Base-by-base conservation (phyloP, 2,888 invertebrate species). In the Cerastis rubricosa region DNA sequence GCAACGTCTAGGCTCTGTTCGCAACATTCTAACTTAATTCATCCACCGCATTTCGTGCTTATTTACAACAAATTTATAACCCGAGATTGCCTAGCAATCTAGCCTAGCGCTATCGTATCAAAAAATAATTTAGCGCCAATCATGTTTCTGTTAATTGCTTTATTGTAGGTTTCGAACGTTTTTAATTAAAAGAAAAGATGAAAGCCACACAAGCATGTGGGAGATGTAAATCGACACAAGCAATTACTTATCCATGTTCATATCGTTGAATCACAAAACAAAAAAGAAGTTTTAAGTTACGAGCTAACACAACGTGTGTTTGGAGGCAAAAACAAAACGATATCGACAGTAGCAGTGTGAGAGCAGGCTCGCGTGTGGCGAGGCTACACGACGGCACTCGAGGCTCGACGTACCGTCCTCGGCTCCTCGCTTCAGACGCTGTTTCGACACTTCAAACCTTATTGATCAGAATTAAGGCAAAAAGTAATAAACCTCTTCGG, bases 161-260 rank as follows among this genome's bases (percentile, higher is more conserved):
- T 82, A 77, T 71, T 71, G 70, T 72, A 47, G 47, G 71, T 76
- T 77, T 57, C 78, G 49, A 69, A 84, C 73, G 77, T 3, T 78
- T 78, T 76, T 73, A 69, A 76, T 82, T 71, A 70, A 76, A 77
- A 65, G 68, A 65, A 72, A 78, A 64, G 22, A 71, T 71, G 74
- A 76, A 78, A 78, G 74, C 74, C 81, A 81, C 72, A 81, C 68
- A 71, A 54, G 71, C 73, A 65, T 69, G 68, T 87, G 85, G 80
- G 81, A 89, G 89, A 92, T 89, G 90, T 90, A 90, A 91, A 92
- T 88, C 89, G 87, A 88, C 88, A 88, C 81, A 83, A 88, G 90
- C 91, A 93, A 93, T 93, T 92, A 93, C 91, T 93, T 93, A 93
- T 92, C 90, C 92, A 89, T 93, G 93, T 93, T 92, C 91, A 90